Evolutionary conservation across 2,113 vertebrate genomes (phyloP), one percentile per base, ranked within the genome.

Genomic region (Mus spicilegus): DNA sequence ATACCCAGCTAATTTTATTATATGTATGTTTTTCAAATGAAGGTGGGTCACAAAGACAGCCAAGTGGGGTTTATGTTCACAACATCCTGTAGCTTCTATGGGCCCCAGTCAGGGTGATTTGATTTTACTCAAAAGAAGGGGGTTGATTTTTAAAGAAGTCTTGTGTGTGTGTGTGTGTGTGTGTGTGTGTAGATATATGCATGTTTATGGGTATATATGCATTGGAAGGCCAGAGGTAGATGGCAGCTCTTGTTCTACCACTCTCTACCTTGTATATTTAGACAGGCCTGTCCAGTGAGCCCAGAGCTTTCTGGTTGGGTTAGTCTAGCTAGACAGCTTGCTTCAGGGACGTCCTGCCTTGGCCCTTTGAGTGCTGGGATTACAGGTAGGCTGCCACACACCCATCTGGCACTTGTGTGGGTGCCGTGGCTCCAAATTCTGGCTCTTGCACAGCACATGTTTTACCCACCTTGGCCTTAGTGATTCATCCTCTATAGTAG

Each of bases 21-120:
- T 24, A 91, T 94, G 70, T 70, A 85, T 77, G 81, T 42, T 89
- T 67, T 92, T 89, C 86, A 81, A 56, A 14, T 85, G 90, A 61
- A 49, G 81, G 56, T 84, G 61, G 10, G 14, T 61, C 87, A 81
- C 54, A 90, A 85, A 78, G 81, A 87, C 54, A 14, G 16, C 63
- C 67, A 58, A 78, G 26, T 73, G 81, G 73, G 17, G 42, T 42
- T 95, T 78, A 51, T 51, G 12, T 30, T 77, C 51, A 84, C 1
- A 91, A 17, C 36, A 0, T 90, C 90, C 70, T 87, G 0, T 69
- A 54, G 58, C 30, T 80, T 93, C 63, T 8, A 6, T 51, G 67
- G 49, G 9, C 69, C 7, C 39, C 56, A 9, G 73, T n/a, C 76
- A 89, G 36, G 69, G 51, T 84, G 73, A 73, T 88, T 88, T 72